Evolutionary conservation across 1,140 invertebrate genomes (phyloP), one percentile per base, ranked within the genome.

Genomic region (Bilobella aurantiaca): DNA sequence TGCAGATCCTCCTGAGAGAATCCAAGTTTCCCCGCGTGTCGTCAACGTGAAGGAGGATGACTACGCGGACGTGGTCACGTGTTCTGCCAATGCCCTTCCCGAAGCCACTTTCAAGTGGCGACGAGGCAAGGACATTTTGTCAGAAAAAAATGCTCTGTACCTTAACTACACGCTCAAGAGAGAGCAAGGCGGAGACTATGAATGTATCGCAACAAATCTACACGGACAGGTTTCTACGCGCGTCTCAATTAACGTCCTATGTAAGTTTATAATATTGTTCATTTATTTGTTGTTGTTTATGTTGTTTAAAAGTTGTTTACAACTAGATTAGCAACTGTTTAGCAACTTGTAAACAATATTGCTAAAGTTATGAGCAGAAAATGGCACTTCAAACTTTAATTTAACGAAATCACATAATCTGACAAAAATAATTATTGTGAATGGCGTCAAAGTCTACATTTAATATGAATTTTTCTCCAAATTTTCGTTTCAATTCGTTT

Each of bases 1-100:
- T n/a, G 49, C 79, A 94, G 91, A 89, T 83, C 87, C 91, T 63
- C 91, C 91, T 2, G 88, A 91, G 74, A 86, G 90, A 73, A 84
- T 92, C 69, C 86, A 83, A 0, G 86, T 93, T 3, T 86, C 86
- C 0, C 83, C 85, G 14, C 80, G 78, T 47, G 77, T 83, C 28
- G 82, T 93, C 25, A 84, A 86, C 66, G 89, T 95, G 12, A 81
- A 83, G 27, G 90, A 91, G 47, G 66, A 64, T 49, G 66, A 71
- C 62, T 83, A 86, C 63, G 87, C 89, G 2, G 85, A 83, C 49
- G 84, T 84, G 70, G 85, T 93, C 16, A 81, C 83, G 59, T 94
- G 91, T 74, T 81, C 81, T 70, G 89, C 90, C 1, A 85, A 82
- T 61, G 86, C 86, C 30, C 84, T 85, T 74, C 88, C 88, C 1